These are phyloP conservation scores for Phoebastria nigripes DNA, from an alignment of 2,797 vertebrate species.

Conservation along the genomic window DNA sequence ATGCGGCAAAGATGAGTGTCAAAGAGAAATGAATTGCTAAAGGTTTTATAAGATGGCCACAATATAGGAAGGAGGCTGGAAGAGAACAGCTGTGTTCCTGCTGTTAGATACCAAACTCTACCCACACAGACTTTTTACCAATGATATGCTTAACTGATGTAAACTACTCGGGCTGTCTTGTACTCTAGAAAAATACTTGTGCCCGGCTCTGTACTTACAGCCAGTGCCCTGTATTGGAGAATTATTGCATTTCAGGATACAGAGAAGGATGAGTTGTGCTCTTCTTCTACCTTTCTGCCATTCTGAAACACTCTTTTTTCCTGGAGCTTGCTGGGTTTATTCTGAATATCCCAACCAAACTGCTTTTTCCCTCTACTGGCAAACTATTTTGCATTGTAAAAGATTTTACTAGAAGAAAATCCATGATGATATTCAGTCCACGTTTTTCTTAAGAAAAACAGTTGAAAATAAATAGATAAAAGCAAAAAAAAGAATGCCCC, in stretches of 20 bases:
- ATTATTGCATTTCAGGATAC: not conserved
- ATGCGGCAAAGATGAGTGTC: slow-evolving; percentile 46
- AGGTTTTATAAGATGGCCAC: slow-evolving; percentile 27
- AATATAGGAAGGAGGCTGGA: not conserved
- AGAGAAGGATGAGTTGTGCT: not conserved
- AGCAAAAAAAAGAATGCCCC: not conserved
- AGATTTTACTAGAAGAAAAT: slow-evolving; percentile 14
- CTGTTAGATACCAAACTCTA: slow-evolving; percentile 31
- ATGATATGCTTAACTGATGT: not conserved
- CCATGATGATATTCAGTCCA: not conserved
- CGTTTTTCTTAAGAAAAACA: not conserved
- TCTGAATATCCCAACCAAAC: not conserved
- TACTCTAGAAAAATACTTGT: not conserved
- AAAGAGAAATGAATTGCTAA: slow-evolving; percentile 21
- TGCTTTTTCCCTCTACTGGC: not conserved
- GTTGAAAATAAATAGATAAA: slow-evolving; percentile 37
- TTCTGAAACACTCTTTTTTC: not conserved
- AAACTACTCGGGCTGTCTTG: not conserved
- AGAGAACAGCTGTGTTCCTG: slow-evolving; percentile 67
- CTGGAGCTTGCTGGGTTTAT: not conserved
- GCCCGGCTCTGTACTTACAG: not conserved
- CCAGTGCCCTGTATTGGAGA: not conserved
- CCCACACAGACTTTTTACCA: slow-evolving; percentile 33
- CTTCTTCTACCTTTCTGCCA: not conserved
- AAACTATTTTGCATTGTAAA: slow-evolving; percentile 10